Conservation (phyloP, 2,797 vertebrate species). For the Myotis planiceps region DNA sequence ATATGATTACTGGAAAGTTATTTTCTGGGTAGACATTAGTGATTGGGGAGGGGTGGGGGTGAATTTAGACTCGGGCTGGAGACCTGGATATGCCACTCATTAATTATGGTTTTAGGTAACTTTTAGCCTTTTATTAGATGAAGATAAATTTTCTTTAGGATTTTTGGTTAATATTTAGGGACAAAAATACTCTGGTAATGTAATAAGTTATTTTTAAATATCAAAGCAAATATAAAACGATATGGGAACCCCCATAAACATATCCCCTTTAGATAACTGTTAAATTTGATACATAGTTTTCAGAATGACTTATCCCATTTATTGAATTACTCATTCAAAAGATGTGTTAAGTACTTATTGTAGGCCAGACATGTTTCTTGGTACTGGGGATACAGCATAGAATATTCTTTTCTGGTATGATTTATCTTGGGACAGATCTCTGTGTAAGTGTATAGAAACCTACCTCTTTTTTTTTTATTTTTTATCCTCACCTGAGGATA, state of each 20-base stretch:
- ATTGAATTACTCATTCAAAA: neutral
- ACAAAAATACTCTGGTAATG: neutral
- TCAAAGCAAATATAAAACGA: neutral
- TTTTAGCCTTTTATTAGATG: neutral
- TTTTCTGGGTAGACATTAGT: neutral
- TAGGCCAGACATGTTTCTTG: neutral
- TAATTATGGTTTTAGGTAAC: neutral
- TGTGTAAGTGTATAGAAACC: neutral
- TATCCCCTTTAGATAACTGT: neutral
- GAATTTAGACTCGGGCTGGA: neutral
- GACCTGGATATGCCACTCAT: neutral
- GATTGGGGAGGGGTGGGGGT: accelerated
- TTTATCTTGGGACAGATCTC: neutral
- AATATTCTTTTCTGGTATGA: neutral
- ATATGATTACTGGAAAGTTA: neutral
- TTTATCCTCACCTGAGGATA: neutral
- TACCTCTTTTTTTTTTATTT: too few relatives aligned
- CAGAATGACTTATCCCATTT: neutral
- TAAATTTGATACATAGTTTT: neutral
- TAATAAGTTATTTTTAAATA: neutral
- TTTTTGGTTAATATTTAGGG: neutral
- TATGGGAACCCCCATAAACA: neutral
- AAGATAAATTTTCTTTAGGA: neutral
- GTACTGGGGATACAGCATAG: neutral
- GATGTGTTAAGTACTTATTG: neutral